Conservation (phyloP, 2,888 invertebrate species). For the Diplazon laetatorius region DNA sequence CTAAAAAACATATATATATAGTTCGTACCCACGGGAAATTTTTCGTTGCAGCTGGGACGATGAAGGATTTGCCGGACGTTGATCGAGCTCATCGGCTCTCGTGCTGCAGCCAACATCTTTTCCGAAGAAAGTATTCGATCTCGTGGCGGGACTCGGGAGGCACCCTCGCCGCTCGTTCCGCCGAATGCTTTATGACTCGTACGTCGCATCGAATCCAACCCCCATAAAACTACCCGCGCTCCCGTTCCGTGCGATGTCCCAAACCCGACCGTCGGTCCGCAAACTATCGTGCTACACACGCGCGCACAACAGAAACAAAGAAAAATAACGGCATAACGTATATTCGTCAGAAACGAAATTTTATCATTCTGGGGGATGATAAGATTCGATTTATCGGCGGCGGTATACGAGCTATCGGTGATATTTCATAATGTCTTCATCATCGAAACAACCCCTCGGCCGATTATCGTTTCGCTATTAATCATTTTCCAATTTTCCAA, state of each 20-base stretch:
- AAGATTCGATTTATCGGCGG: background rate
- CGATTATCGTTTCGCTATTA: no score
- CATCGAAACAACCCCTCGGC: no score
- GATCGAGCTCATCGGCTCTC: constrained; percentile 62
- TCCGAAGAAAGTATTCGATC: constrained; percentile 66
- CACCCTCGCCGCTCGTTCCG: constrained; percentile 69
- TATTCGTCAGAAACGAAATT: background rate
- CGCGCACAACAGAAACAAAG: background rate
- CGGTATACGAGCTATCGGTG: background rate
- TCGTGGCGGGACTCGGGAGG: constrained; percentile 56
- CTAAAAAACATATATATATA: no score
- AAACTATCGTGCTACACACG: constrained; percentile 66
- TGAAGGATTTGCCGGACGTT: constrained; percentile 64
- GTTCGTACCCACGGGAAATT: constrained; percentile 65
- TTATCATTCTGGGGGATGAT: background rate
- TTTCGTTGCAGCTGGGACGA: constrained; percentile 65
- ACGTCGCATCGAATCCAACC: constrained; percentile 74
- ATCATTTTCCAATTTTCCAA: no score
- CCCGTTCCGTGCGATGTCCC: constrained; percentile 48
- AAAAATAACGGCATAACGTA: constrained; percentile 15
- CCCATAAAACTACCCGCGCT: constrained; percentile 72
- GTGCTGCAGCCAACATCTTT: constrained; percentile 74
- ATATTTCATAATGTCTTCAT: background rate
- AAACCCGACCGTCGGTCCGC: constrained; percentile 33
- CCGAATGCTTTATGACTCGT: constrained; percentile 75